Evolutionary conservation across 2,113 vertebrate species (phyloP).

Genomic region (Furnarius figulus): DNA sequence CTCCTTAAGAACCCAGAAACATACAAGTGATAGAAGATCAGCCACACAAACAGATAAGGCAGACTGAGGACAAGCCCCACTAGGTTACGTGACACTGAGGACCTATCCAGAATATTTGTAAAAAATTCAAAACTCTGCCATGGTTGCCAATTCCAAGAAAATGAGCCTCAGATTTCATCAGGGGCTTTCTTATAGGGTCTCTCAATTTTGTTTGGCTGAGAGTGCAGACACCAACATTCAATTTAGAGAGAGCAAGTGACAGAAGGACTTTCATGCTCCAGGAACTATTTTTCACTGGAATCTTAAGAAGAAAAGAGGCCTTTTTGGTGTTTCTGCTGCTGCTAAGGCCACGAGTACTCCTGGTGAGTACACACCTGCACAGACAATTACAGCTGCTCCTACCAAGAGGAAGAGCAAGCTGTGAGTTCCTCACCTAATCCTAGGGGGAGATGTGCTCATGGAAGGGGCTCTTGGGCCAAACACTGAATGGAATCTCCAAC

Average conservation of each 20-base stretch:
- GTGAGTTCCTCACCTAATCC: not conserved
- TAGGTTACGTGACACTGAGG: not conserved
- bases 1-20: not conserved
- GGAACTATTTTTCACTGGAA: not conserved
- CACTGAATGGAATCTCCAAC: accelerated
- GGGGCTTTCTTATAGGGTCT: not conserved
- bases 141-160: not conserved
- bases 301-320: not conserved
- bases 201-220: not conserved
- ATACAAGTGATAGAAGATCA: not conserved
- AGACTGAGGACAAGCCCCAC: not conserved
- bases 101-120: not conserved
- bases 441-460: not conserved
- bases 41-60: not conserved
- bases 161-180: not conserved
- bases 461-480: not conserved
- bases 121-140: not conserved
- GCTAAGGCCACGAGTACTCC: not conserved
- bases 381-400: not conserved
- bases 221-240: accelerated
- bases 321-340: not conserved
- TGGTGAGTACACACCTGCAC: not conserved
- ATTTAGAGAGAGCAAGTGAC: not conserved
- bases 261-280: not conserved
- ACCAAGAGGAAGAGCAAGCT: not conserved